Evolutionary conservation across 2,797 vertebrate genomes (phyloP).

Genomic region (Cossypha heuglini): DNA sequence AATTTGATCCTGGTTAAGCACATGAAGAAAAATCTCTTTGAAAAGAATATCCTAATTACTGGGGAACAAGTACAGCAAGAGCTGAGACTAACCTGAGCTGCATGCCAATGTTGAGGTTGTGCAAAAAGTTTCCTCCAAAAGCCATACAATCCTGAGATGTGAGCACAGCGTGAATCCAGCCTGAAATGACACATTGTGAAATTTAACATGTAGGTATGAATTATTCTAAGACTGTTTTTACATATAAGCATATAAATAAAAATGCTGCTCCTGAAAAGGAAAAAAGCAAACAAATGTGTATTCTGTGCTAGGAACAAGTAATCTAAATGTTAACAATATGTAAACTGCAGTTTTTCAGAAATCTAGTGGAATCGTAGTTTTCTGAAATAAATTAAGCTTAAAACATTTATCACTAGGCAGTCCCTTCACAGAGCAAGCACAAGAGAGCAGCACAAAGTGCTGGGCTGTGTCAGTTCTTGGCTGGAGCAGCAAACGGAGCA

Average conservation of each 20-base stretch:
- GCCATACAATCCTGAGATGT: constrained; percentile 99
- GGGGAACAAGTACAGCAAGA: neutral
- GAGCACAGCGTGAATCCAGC: constrained; percentile 98
- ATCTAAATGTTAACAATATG: neutral
- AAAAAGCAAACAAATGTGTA: neutral
- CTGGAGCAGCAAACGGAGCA: no score
- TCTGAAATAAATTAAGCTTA: neutral
- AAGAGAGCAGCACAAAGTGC: no score
- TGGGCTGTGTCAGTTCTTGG: no score
- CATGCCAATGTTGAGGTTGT: constrained; percentile 99
- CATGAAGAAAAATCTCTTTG: neutral
- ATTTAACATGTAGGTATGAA: neutral
- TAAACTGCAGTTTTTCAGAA: neutral
- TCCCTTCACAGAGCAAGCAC: no score
- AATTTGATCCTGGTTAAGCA: neutral
- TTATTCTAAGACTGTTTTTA: neutral
- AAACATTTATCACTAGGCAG: neutral
- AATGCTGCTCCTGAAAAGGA: neutral
- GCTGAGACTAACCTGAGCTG: constrained; percentile 91
- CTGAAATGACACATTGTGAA: constrained; percentile 73
- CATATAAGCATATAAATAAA: neutral
- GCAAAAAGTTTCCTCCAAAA: constrained; percentile 98
- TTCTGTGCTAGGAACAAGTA: neutral
- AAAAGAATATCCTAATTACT: neutral
- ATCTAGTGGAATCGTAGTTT: neutral